phyloP scores from a whole-genome alignment of 2,888 invertebrate species.

The Branchellion lobata region DNA sequence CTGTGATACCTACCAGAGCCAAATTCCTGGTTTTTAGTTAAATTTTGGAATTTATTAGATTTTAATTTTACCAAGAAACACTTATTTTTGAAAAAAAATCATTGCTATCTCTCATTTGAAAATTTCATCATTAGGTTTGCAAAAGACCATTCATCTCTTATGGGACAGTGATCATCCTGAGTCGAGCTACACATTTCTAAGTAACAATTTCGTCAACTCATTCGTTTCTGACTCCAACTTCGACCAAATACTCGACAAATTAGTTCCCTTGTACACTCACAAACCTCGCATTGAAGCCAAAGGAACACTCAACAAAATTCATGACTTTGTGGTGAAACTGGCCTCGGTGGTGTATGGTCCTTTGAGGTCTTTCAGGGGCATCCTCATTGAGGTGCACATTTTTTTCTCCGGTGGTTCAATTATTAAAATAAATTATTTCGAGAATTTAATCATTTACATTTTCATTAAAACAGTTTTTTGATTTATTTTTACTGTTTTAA shows the following conservation, averaged over 20 bases:
- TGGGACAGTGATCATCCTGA: constrained; percentile 94
- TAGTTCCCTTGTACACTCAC: constrained; percentile 74
- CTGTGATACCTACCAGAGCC: constrained; percentile 81
- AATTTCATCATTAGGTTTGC: constrained; percentile 64
- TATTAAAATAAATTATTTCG: background rate
- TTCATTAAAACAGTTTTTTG: background rate
- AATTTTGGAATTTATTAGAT: background rate
- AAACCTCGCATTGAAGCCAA: constrained; percentile 70
- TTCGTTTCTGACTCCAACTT: constrained; percentile 87
- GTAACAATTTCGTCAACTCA: constrained; percentile 72
- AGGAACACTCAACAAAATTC: constrained; percentile 62
- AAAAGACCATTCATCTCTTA: constrained; percentile 83
- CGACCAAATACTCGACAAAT: constrained; percentile 84
- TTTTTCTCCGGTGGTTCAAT: background rate
- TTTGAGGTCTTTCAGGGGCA: constrained; percentile 78
- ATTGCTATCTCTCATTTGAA: constrained; percentile 55
- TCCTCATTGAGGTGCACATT: constrained; percentile 89
- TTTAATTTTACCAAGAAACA: constrained; percentile 12
- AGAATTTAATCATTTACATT: background rate
- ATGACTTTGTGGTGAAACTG: constrained; percentile 86
- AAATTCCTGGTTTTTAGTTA: constrained; percentile 36
- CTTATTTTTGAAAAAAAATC: constrained; percentile 63
- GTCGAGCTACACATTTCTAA: constrained; percentile 85
- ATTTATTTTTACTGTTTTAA: background rate
- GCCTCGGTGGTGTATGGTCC: constrained; percentile 89